Base-by-base conservation (phyloP, 2,888 invertebrate genomes). In the Callyntrura sp. region DNA sequence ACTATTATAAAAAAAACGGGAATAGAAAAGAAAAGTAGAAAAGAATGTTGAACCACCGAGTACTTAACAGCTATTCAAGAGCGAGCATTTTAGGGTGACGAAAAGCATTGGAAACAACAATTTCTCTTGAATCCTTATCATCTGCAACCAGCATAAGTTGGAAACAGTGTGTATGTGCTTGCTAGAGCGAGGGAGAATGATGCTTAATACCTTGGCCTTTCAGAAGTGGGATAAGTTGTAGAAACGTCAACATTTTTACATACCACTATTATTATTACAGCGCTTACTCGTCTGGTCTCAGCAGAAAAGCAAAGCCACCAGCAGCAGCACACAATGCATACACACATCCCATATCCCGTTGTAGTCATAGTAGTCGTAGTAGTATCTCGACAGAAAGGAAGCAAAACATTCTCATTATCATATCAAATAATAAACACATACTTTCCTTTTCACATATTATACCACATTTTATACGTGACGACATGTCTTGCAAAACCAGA, bases 41-140 rank as follows among this genome's bases (percentile, higher is more conserved):
- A 88, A 81, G 70, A 89, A 89, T 78, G 89, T 60, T 85, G 90
- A 85, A 82, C 85, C 85, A 90, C 85, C 82, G 85, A 90, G 85
- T 81, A 73, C 85, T 90, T 88, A 88, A 88, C 88, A 88, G 78
- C 88, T 78, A 88, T 88, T 88, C 88, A 88, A 78, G 84, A 73
- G 84, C 23, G 84, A 79, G 55, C 79, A 78, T 82, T 90, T 90
- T 82, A 82, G 85, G 90, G 90, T 90, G 85, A 85, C 85, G 90
- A 90, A 85, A 90, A 90, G 82, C 82, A 85, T 48, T 85, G 82
- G 78, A 85, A 79, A 81, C 79, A 81, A 81, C 85, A 60, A 79
- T 51, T 83, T 83, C 51, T 88, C 82, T 51, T 76, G 82, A 83
- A 83, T 88, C 83, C 83, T 82, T 88, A 88, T 88, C 82, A 88